These are phyloP conservation scores for Empis livida DNA, from an alignment of 2,888 invertebrate species.

Conservation along the genomic window DNA sequence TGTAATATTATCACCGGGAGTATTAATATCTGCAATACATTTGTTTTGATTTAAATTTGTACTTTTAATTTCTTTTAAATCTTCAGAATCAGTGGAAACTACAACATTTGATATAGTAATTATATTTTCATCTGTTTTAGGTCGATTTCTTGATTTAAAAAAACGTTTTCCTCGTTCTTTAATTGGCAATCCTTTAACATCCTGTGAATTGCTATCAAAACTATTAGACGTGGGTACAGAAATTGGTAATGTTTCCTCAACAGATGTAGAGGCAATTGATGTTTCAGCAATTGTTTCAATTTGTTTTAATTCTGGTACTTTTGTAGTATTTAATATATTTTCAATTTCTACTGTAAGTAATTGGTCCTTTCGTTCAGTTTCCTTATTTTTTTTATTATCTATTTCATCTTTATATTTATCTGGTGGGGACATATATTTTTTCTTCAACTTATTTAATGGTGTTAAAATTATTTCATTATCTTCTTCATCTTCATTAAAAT, in stretches of 20 bases:
- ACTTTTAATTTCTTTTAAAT: too few relatives aligned
- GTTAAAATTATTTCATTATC: constrained; percentile 37
- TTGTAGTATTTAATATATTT: constrained; percentile 46
- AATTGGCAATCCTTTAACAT: constrained; percentile 26
- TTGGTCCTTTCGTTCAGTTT: constrained; percentile 19
- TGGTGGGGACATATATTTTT: constrained; percentile 20
- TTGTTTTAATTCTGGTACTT: constrained; percentile 43
- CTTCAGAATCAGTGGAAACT: too few relatives aligned
- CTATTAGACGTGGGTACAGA: background rate
- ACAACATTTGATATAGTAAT: too few relatives aligned
- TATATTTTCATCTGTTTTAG: constrained; percentile 1
- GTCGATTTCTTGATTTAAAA: constrained; percentile 32
- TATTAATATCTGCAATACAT: too few relatives aligned
- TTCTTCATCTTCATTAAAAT: constrained; percentile 68
- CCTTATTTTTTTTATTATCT: constrained; percentile 10
- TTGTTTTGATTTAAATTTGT: too few relatives aligned
- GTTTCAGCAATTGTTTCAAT: constrained; percentile 31
- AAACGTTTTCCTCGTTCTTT: constrained; percentile 34
- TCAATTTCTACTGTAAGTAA: constrained; percentile 43
- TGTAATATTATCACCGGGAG: background rate
- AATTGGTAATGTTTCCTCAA: background rate
- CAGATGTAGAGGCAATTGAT: background rate
- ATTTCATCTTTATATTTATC: constrained; percentile 15
- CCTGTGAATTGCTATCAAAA: constrained; percentile 10
- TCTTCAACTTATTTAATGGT: constrained; percentile 22